These are phyloP conservation scores for Cephus pygmeus DNA, from an alignment of 2,888 invertebrate genomes.

Conservation along the genomic window DNA sequence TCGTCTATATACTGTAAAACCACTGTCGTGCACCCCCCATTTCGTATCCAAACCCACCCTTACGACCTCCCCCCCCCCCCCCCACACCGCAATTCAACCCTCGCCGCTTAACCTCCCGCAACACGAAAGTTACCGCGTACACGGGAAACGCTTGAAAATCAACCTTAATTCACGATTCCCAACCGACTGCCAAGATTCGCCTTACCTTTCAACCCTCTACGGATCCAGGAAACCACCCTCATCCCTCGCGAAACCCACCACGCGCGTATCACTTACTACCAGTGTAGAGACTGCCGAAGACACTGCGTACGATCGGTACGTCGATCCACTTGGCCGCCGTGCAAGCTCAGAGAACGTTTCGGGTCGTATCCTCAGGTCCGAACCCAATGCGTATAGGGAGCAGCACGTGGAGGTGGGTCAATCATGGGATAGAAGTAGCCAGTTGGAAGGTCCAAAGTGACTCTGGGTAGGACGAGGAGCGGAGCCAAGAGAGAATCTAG, in stretches of 20 bases:
- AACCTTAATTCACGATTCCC: not conserved
- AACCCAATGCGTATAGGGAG: not conserved
- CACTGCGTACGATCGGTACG: not conserved
- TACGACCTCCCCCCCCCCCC: not conserved
- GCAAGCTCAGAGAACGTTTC: not conserved
- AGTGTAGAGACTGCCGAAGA: not conserved
- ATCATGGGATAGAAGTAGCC: not conserved
- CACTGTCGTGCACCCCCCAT: not conserved
- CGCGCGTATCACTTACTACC: not conserved
- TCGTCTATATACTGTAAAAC: not conserved
- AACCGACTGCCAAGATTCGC: not conserved
- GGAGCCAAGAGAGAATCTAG: conserved; percentile 37
- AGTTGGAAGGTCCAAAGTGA: not conserved
- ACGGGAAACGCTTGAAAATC: not conserved
- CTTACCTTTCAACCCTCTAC: not conserved
- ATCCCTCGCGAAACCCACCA: not conserved
- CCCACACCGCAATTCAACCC: not conserved
- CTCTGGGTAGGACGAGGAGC: not conserved
- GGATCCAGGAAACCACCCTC: not conserved
- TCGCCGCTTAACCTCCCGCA: not conserved
- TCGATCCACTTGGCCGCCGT: not conserved
- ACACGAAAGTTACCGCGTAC: not conserved
- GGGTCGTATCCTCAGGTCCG: not conserved
- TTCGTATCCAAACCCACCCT: not conserved
- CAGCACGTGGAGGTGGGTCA: not conserved